Evolutionary conservation across 2,797 vertebrate species (phyloP).

Genomic region (Chelonia mydas): DNA sequence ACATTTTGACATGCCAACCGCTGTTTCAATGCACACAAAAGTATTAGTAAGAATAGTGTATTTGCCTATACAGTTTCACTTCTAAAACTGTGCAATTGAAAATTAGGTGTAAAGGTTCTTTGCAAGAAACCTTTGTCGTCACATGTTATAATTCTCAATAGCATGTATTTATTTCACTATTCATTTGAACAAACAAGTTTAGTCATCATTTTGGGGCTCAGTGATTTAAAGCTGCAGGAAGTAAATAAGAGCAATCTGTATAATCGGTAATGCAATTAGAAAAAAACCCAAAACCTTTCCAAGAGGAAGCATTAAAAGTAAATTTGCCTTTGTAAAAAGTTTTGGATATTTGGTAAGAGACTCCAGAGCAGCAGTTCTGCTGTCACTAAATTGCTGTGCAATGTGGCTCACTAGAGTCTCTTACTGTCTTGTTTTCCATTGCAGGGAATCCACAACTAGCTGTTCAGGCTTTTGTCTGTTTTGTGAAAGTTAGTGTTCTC

Average conservation of each 20-base stretch:
- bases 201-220: background rate
- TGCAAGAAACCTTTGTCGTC: background rate
- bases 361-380: background rate
- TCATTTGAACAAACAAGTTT: background rate
- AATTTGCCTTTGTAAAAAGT: background rate
- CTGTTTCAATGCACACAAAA: background rate
- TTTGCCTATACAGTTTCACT: background rate
- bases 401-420: background rate
- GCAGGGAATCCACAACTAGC: background rate
- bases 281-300: background rate
- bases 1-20: background rate
- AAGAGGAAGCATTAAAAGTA: background rate
- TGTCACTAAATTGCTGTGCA: background rate
- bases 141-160: background rate
- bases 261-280: accelerated
- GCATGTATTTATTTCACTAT: background rate
- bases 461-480: background rate
- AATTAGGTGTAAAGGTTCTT: background rate
- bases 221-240: background rate
- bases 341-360: background rate
- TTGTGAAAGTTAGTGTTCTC: background rate
- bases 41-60: background rate
- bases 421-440: background rate
- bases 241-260: accelerated
- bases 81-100: background rate